Evolutionary conservation across 1,140 invertebrate genomes (phyloP), one percentile per base, ranked within the genome.

Genomic region (Drosophila sechellia): DNA sequence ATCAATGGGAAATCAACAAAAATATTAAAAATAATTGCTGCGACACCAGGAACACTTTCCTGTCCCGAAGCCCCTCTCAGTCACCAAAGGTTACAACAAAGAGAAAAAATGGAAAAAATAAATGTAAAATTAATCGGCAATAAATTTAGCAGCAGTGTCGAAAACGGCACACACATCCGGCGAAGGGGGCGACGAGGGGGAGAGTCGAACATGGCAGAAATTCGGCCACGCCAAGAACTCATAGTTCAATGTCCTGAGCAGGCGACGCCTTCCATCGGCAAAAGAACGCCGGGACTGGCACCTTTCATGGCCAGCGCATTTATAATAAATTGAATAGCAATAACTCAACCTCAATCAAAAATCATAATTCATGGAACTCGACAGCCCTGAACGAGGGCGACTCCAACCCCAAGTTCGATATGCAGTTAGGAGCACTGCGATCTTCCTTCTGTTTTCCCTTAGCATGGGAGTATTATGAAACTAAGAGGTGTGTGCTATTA

Each of bases 281-380:
- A n/a, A 42, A 35, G 22, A 43, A 4, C 31, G n/a, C 6, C 3
- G 43, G 43, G 43, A 12, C 1, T 12, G 35, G 35, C 35, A 59
- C 56, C 63, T 81, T 74, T 74, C 68, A 81, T 70, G 74, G 85
- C 85, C 90, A 90, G 77, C 79, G 81, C 86, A 90, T 90, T 90
- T 90, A 90, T 90, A 87, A 90, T 90, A 90, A 90, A 90, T 90
- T 90, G 87, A 89, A 91, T 91, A 75, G 89, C 89, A 89, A 91
- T 91, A 91, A 91, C 84, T 91, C 89, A 91, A 87, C 89, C 89
- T 91, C 89, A 91, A 91, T 91, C 89, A 91, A 91, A 91, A 91
- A 91, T 91, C 89, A 91, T 91, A 91, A 91, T 91, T 91, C 89
- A 91, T 91, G 69, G 54, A 79, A 75, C 80, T 73, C 64, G 87